Evolutionary conservation across 2,888 invertebrate species (phyloP), one percentile per base, ranked within the genome.

Genomic region (Thera britannica): DNA sequence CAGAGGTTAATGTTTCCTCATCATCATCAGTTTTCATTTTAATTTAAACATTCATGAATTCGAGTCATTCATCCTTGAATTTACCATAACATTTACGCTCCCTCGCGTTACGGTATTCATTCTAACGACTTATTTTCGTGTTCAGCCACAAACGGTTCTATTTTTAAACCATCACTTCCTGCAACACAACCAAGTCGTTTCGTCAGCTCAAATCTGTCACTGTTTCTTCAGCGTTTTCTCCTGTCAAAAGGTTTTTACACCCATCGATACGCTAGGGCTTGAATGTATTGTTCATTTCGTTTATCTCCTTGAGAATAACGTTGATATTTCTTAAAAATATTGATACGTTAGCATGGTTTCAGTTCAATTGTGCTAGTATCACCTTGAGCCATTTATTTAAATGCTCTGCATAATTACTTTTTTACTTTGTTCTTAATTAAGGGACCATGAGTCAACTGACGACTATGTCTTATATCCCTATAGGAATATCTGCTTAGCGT

Each of bases 111-210:
- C 61, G 59, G 57, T 59, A 63, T 71, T 70, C 67, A 75, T 62
- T 73, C 79, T 74, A 73, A 82, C 81, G 76, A 75, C 70, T 64
- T 75, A 75, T 73, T 73, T 73, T 69, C 55, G 72, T 71, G 52
- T 61, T 64, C 54, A 55, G 65, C 58, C 23, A 64, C 66, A 80
- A 79, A 77, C 76, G 68, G 67, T 65, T 67, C 73, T 81, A 81
- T 80, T 76, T 84, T 82, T 85, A 84, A 75, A 69, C 60, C 67
- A 67, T 60, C 55, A 76, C 83, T 89, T 90, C 90, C 90, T 88
- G 88, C 79, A 72, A 74, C 76, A 74, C 69, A 68, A 70, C 59
- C 72, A 76, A 75, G 78, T 80, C 82, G 76, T 75, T 78, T 80
- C 82, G 83, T 85, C 82, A 80, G 78, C 82, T 78, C 83, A 81